phyloP scores from a whole-genome alignment of 2,797 vertebrate species.

The Delichon dasypus region DNA sequence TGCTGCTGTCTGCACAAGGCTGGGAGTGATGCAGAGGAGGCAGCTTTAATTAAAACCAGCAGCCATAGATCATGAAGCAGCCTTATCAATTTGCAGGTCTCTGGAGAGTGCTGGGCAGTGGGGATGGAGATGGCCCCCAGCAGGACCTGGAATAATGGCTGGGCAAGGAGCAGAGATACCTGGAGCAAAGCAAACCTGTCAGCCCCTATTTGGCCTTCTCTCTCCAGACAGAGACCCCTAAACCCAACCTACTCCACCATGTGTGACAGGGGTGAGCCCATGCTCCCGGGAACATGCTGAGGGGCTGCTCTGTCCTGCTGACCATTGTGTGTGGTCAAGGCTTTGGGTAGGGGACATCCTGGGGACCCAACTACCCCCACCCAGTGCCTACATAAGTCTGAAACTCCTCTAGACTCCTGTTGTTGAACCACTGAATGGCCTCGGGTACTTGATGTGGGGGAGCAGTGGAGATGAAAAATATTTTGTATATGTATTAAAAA shows the following conservation, averaged over 20 bases:
- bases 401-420: not conserved
- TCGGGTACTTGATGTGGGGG: not conserved
- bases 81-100: not conserved
- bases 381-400: fast-evolving
- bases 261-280: fast-evolving
- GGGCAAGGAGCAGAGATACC: not conserved
- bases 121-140: not conserved
- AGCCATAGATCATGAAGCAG: not conserved
- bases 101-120: fast-evolving
- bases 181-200: not conserved
- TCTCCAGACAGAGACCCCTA: not conserved
- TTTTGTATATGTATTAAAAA: not conserved
- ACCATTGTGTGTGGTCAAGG: fast-evolving
- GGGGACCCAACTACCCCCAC: not conserved
- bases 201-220: not conserved
- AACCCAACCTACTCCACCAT: not conserved
- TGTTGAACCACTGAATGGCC: not conserved
- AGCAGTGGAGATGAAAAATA: not conserved
- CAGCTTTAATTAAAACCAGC: constrained; percentile 52
- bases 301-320: not conserved
- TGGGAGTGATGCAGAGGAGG: not conserved
- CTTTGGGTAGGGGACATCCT: not conserved
- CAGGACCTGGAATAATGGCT: fast-evolving
- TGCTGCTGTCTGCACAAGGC: not conserved
- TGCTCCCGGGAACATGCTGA: fast-evolving